Conservation (phyloP, 1,140 invertebrate species). For the Holcopasites calliopsidis region DNA sequence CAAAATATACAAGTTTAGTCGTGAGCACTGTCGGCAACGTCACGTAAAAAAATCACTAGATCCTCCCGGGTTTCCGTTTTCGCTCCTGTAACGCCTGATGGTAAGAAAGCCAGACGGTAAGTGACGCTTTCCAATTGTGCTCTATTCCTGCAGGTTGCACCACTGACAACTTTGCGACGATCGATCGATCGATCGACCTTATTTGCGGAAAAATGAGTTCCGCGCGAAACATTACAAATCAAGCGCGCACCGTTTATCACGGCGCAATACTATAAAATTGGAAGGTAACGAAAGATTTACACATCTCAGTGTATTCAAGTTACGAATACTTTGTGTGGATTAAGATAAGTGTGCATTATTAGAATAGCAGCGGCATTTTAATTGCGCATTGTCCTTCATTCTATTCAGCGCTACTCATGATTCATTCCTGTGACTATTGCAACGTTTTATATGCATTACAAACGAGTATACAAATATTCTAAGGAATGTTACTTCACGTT, state of each 20-base stretch:
- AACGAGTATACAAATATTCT: neutral
- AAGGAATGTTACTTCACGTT: neutral
- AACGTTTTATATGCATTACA: neutral
- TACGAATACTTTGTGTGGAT: too few relatives aligned
- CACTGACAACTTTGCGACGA: neutral
- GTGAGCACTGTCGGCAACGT: slow-evolving; percentile 40
- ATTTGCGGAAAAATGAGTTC: neutral
- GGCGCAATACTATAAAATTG: too few relatives aligned
- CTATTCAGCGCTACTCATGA: neutral
- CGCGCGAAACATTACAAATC: neutral
- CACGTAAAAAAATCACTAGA: slow-evolving; percentile 26
- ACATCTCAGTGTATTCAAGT: neutral
- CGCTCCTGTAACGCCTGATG: neutral
- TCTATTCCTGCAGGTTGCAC: neutral
- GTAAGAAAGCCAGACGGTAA: neutral
- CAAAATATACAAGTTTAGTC: slow-evolving; percentile 47
- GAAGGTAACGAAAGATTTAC: neutral
- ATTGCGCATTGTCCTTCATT: neutral
- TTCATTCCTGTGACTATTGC: neutral
- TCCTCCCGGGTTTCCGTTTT: neutral
- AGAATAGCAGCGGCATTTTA: neutral
- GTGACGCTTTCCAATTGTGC: neutral
- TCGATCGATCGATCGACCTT: too few relatives aligned
- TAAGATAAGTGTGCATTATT: neutral
- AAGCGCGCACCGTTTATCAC: too few relatives aligned